Evolutionary conservation across 2,113 vertebrate species (phyloP).

Genomic region (Apteryx mantelli): DNA sequence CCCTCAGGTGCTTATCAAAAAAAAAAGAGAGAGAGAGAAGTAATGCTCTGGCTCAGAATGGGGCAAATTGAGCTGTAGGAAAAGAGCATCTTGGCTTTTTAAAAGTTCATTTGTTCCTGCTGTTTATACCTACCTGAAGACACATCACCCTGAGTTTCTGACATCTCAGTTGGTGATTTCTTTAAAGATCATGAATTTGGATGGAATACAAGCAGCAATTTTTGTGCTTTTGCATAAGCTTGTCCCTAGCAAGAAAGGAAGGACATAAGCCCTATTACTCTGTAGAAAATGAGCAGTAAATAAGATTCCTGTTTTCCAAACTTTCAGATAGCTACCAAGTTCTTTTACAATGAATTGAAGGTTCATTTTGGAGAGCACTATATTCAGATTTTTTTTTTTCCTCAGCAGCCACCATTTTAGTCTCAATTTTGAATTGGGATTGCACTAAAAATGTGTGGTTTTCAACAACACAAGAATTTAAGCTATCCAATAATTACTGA

Average conservation of each 20-base stretch:
- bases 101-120: constrained; percentile 61
- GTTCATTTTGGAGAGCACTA: not conserved
- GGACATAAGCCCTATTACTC: not conserved
- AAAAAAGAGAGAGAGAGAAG: not conserved
- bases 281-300: constrained; percentile 14
- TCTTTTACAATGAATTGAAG: not conserved
- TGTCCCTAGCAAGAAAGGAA: not conserved
- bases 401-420: not conserved
- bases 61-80: constrained; percentile 45
- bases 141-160: constrained; percentile 10
- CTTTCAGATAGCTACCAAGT: not conserved
- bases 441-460: not conserved
- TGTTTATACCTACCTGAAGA: constrained; percentile 71
- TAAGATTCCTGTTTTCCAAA: not conserved
- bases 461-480: not conserved
- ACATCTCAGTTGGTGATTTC: not conserved
- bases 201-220: not conserved
- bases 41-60: constrained; percentile 45
- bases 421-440: not conserved
- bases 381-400: not conserved
- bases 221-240: not conserved
- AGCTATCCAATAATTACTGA: not conserved
- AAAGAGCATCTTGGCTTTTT: constrained; percentile 52
- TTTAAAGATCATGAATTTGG: constrained; percentile 31
- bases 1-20: constrained; percentile 27